Percentiles rank a stretch among this genome's conserved stretches.
Evolutionary conservation across 2,888 invertebrate genomes (phyloP).

Genomic region (Oasisia sp.): DNA sequence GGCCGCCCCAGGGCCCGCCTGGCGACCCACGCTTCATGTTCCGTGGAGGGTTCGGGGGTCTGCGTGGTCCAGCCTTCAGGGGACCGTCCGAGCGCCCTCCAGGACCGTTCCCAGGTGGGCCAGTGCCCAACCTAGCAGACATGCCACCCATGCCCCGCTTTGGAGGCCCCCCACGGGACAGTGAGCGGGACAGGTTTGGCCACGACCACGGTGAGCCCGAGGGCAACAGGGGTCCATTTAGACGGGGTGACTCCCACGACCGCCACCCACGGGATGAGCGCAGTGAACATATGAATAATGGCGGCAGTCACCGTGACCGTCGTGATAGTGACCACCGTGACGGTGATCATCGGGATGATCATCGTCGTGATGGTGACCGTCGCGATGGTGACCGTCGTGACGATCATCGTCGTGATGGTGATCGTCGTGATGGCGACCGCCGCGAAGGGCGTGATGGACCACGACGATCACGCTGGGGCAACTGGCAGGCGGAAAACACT

Average conservation of each 20-base stretch:
- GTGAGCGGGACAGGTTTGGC: not conserved
- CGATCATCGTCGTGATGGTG: not conserved
- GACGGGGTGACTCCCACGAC: not conserved
- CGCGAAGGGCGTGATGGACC: not conserved
- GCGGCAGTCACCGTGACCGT: not conserved
- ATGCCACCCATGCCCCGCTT: not conserved
- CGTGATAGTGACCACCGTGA: not conserved
- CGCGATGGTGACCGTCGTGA: not conserved
- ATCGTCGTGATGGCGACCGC: not conserved
- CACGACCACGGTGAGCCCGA: not conserved
- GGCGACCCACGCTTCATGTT: not conserved
- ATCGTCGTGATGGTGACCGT: not conserved
- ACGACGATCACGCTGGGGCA: not conserved
- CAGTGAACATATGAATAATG: not conserved
- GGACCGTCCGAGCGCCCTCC: not conserved
- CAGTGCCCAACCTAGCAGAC: not conserved
- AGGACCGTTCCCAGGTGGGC: not conserved
- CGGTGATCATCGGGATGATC: not conserved
- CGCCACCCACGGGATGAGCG: not conserved
- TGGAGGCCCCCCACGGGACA: not conserved
- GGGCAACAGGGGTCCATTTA: not conserved
- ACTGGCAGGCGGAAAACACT: not conserved
- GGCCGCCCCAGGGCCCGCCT: not conserved
- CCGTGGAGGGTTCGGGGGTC: not conserved
- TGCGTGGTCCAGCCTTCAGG: not conserved